A percentile compares a stretch with the other conserved stretches of the same genome.
Evolutionary conservation across 2,797 vertebrate genomes (phyloP).

Genomic region (Eremophila alpestris): DNA sequence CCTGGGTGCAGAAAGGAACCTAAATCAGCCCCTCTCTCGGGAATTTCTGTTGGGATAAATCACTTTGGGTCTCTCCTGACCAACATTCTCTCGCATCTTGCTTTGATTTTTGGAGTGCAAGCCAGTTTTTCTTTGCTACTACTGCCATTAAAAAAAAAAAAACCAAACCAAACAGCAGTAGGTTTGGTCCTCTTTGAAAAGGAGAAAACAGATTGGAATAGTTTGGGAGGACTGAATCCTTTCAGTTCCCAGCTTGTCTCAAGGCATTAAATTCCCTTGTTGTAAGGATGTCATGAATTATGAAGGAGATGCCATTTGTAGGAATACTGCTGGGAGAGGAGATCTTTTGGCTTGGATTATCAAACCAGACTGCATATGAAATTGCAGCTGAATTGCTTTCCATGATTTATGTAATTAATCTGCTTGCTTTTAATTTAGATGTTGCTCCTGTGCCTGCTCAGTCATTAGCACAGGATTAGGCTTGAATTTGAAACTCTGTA

Average conservation of each 20-base stretch:
- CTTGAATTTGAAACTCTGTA: constrained; percentile 24
- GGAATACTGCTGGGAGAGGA: background rate
- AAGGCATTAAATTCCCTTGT: background rate
- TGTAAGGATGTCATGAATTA: background rate
- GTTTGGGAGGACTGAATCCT: background rate
- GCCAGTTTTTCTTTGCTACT: background rate
- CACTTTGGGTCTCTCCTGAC: background rate
- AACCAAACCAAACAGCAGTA: too few relatives aligned
- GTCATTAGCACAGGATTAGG: constrained; percentile 41
- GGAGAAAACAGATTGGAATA: background rate
- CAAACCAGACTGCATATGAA: background rate
- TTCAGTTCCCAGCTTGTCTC: background rate
- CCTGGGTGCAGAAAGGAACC: background rate
- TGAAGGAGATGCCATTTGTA: background rate
- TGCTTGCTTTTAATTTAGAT: constrained; percentile 47
- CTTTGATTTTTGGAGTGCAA: constrained; percentile 7
- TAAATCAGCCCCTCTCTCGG: background rate
- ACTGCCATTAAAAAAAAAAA: background rate
- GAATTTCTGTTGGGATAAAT: background rate
- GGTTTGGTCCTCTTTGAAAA: background rate
- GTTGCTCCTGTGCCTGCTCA: constrained; percentile 50
- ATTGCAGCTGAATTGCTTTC: constrained; percentile 24
- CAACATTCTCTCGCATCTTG: background rate
- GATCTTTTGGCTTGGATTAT: background rate
- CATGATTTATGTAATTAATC: constrained; percentile 42